Percentiles rank a stretch among this genome's conserved stretches.
Evolutionary conservation across 2,888 invertebrate genomes (phyloP).

Genomic region (Cerceris rybyensis): DNA sequence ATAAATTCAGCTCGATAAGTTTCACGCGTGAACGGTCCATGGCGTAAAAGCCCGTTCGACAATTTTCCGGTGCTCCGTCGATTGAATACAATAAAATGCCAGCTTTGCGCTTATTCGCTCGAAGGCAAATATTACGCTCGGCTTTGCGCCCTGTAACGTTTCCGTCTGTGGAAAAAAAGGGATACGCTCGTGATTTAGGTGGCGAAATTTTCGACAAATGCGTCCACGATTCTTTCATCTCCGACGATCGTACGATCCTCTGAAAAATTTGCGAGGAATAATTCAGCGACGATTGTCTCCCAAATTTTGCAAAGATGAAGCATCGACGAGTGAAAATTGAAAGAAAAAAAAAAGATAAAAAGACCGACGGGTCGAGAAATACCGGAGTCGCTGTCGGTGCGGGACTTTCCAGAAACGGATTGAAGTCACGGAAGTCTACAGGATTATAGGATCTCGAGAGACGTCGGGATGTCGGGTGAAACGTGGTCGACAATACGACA

Average conservation of each 20-base stretch:
- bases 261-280: background rate
- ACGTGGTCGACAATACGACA: slow-evolving; percentile 26
- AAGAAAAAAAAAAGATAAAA: too few species aligned
- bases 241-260: too few species aligned
- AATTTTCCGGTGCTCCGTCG: background rate
- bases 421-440: background rate
- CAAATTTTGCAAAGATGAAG: too few species aligned
- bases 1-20: slow-evolving; percentile 16
- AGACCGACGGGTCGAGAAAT: too few species aligned
- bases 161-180: background rate
- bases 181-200: background rate
- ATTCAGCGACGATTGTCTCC: background rate
- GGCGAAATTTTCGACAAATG: background rate
- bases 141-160: background rate
- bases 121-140: slow-evolving; percentile 9
- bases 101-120: slow-evolving; percentile 4
- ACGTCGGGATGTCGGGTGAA: slow-evolving; percentile 14
- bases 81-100: background rate
- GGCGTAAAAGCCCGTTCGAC: background rate
- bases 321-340: too few species aligned
- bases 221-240: background rate
- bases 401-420: too few species aligned
- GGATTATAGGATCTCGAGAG: slow-evolving; percentile 53
- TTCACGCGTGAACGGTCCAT: background rate
- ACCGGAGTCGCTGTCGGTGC: too few species aligned